A percentile compares a stretch with the other conserved stretches of the same genome.
Evolutionary conservation across 2,113 vertebrate genomes (phyloP).

Genomic region (Triplophysa siluroides): DNA sequence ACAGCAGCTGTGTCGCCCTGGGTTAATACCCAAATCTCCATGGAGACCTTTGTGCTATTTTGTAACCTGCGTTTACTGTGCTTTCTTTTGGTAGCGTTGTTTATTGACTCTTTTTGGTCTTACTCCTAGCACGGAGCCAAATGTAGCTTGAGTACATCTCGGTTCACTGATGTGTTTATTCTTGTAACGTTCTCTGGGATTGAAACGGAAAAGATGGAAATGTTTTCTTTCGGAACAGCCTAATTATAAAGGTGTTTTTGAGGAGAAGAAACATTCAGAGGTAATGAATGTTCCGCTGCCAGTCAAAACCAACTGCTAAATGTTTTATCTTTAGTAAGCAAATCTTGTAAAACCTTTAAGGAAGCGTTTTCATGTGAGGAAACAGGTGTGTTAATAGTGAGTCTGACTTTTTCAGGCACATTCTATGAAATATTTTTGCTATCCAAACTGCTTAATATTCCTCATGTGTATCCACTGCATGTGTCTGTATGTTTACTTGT

Average conservation of each 20-base stretch:
- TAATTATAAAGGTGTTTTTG: constrained; percentile 14
- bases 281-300: neutral
- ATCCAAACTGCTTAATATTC: neutral
- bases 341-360: constrained; percentile 13
- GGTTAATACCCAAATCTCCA: constrained; percentile 45
- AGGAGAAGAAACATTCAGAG: neutral
- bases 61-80: constrained; percentile 12
- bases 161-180: constrained; percentile 31
- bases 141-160: constrained; percentile 12
- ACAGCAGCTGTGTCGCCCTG: constrained; percentile 21
- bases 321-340: constrained; percentile 1
- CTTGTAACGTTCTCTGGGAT: neutral
- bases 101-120: constrained; percentile 21
- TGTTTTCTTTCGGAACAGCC: neutral
- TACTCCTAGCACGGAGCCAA: constrained; percentile 1
- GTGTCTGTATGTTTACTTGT: constrained; percentile 1
- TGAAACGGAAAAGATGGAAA: neutral
- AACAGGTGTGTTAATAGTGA: neutral
- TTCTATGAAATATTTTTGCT: no score
- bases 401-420: neutral
- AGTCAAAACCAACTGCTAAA: neutral
- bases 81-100: constrained; percentile 8
- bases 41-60: constrained; percentile 40
- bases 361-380: neutral
- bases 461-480: constrained; percentile 5